A percentile compares a stretch with the other conserved stretches of the same genome.
phyloP scores from a whole-genome alignment of 2,888 invertebrate genomes.

The Pseudococcus viburni region DNA sequence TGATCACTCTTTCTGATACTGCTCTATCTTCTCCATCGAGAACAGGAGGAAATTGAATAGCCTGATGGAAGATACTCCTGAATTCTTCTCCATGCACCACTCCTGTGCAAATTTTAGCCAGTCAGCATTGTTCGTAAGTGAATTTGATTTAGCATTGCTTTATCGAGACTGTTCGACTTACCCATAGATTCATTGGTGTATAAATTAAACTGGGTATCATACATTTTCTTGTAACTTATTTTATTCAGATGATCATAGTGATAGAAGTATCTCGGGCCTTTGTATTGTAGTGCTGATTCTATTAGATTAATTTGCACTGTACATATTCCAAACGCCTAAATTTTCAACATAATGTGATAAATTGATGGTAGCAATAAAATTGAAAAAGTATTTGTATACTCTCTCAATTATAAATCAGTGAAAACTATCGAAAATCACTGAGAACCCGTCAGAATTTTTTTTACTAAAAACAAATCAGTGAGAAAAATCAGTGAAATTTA shows the following conservation, averaged over 20 bases:
- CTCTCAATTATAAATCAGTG: no score
- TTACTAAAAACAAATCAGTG: no score
- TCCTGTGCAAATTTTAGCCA: not conserved
- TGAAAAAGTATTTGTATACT: no score
- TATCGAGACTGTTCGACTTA: not conserved
- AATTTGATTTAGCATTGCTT: no score
- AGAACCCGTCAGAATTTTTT: no score
- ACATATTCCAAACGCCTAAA: slow-evolving; percentile 48
- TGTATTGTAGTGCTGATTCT: slow-evolving; percentile 31
- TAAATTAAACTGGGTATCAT: not conserved
- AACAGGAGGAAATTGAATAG: not conserved
- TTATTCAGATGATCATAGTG: slow-evolving; percentile 55
- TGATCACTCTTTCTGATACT: slow-evolving; percentile 55
- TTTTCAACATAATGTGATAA: not conserved
- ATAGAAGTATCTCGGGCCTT: slow-evolving; percentile 21
- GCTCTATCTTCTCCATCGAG: slow-evolving; percentile 53
- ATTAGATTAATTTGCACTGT: slow-evolving; percentile 31
- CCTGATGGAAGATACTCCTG: slow-evolving; percentile 63
- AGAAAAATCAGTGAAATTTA: no score
- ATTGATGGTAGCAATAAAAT: no score
- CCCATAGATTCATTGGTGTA: slow-evolving; percentile 19
- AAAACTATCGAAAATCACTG: no score
- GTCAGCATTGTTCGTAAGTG: no score
- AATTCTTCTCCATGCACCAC: slow-evolving; percentile 67
- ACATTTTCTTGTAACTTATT: slow-evolving; percentile 31